Evolutionary conservation across 2,888 invertebrate species (phyloP), one percentile per base, ranked within the genome.

Genomic region (Tipula confusa): DNA sequence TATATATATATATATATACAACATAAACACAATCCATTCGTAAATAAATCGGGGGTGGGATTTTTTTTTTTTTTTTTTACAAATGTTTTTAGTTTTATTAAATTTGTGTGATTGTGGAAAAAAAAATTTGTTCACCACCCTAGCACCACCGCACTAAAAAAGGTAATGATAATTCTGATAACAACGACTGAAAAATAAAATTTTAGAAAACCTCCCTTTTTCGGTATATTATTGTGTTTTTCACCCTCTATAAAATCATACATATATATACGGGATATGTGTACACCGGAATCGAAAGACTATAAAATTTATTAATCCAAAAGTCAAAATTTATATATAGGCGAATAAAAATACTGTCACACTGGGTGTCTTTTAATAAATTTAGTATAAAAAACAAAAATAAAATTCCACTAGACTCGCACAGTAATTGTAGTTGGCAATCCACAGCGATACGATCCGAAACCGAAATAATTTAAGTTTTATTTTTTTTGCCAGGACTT

Each of bases 211-310:
- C 43, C 64, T 24, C 64, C 64, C 64, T 64, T n/a, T 43, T 64
- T 64, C 64, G 64, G 18, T 64, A n/a, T 43, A 43, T 43, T 5
- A 15, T 64, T 24, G 18, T 64, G 24, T 64, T 11, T 64, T 24
- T 64, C 24, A 64, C 64, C 64, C 64, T 64, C 64, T 18, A 24
- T 64, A 64, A 64, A 64, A 64, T 64, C 64, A 43, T 43, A 24
- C 64, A 11, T 24, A 13, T 13, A 38, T 38, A 31, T 43, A 64
- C 13, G 64, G 18, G 9, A 24, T 24, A 64, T 64, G 11, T 18
- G 64, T 64, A 64, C n/a, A n/a, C 64, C 64, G 64, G 64, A 64
- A 64, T 64, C 64, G 64, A 64, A 64, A 64, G 24, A 64, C 64
- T 24, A 64, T 64, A 24, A 64, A 64, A 64, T 64, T 64, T 64